These are phyloP conservation scores for Microhierax caerulescens DNA, from an alignment of 2,797 vertebrate genomes.

Conservation along the genomic window DNA sequence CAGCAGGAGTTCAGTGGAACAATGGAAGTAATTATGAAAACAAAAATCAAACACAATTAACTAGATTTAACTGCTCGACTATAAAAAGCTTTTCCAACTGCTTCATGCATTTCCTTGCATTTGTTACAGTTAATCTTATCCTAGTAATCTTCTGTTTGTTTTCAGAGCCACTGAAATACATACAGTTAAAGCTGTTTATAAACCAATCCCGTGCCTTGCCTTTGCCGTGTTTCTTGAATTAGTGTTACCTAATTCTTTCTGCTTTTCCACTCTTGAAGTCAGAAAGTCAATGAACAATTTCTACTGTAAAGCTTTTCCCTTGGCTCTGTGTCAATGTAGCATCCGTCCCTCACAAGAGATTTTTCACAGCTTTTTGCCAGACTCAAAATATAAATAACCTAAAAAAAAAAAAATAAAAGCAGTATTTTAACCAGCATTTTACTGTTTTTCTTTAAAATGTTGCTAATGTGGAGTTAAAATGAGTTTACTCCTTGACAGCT, in stretches of 20 bases:
- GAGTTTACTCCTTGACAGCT: not conserved
- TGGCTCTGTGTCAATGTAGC: not conserved
- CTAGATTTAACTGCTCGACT: constrained; percentile 30
- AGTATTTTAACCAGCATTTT: not conserved
- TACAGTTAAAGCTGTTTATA: constrained; percentile 27
- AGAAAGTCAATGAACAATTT: constrained; percentile 30
- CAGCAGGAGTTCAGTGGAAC: constrained; percentile 23
- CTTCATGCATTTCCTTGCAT: constrained; percentile 13
- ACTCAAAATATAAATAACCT: not conserved
- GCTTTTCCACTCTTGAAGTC: constrained; percentile 15
- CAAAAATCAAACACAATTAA: constrained; percentile 52
- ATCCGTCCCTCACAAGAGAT: not conserved
- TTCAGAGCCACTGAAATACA: constrained; percentile 27
- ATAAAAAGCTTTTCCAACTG: constrained; percentile 36
- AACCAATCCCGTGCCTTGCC: not conserved
- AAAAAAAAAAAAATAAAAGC: too few species aligned
- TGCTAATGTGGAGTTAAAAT: not conserved
- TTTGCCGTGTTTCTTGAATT: constrained; percentile 7
- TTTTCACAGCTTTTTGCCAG: constrained; percentile 1
- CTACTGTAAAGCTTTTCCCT: not conserved
- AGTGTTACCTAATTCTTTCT: constrained; percentile 4
- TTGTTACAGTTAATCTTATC: constrained; percentile 46
- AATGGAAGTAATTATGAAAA: constrained; percentile 52
- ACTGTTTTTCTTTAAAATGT: not conserved
- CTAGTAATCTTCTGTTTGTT: constrained; percentile 42